Percentiles rank a stretch among this genome's conserved stretches.
These are phyloP conservation scores for Maniola hyperantus DNA, from an alignment of 2,888 invertebrate species.

Conservation along the genomic window DNA sequence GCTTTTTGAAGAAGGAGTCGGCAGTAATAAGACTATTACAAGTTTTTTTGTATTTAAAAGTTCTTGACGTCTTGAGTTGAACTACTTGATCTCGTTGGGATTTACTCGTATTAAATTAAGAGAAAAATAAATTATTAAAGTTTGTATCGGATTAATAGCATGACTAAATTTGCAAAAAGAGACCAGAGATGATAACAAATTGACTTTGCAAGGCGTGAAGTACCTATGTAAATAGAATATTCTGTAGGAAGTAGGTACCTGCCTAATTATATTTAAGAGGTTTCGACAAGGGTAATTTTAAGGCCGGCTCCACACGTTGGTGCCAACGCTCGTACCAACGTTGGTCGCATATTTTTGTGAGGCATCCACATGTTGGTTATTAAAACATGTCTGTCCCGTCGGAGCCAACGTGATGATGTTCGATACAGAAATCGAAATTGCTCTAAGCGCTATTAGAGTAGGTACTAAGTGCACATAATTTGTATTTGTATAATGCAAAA, in stretches of 20 bases:
- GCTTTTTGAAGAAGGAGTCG: neutral
- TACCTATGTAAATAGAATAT: slow-evolving; percentile 19
- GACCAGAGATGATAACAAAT: slow-evolving; percentile 11
- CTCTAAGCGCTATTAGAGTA: no score
- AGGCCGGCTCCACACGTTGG: no score
- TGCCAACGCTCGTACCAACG: no score
- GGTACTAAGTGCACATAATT: no score
- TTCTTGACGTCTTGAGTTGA: neutral
- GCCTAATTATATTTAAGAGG: slow-evolving; percentile 17
- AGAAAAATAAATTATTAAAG: neutral
- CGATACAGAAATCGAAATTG: no score
- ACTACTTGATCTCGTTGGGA: neutral
- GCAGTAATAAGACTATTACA: neutral
- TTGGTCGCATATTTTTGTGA: no score
- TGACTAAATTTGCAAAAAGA: slow-evolving; percentile 8
- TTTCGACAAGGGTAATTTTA: slow-evolving; percentile 10
- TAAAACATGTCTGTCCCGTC: no score
- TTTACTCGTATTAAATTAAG: neutral
- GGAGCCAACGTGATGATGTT: no score
- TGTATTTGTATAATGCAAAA: no score
- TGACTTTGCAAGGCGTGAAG: slow-evolving; percentile 11
- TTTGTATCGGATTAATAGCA: neutral
- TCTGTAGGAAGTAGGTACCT: slow-evolving; percentile 10
- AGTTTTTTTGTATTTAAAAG: neutral
- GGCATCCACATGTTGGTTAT: no score